Conservation (phyloP, 2,113 vertebrate species). For the Cyprinodon variegatus region DNA sequence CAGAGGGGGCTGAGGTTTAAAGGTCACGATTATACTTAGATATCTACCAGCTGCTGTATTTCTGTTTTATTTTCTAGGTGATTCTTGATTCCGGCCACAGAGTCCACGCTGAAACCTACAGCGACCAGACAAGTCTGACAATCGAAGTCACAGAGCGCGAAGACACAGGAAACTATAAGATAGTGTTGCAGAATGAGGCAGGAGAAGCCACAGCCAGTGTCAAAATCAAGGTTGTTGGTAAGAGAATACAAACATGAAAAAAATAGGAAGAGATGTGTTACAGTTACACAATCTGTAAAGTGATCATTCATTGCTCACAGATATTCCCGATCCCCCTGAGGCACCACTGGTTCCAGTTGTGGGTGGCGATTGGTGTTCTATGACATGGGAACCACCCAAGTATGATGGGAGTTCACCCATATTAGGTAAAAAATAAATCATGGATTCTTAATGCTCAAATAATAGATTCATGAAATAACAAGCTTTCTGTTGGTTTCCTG, state of each 20-base stretch:
- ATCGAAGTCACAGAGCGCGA: slow-evolving; percentile 94
- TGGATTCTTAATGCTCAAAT: not conserved
- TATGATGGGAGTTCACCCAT: slow-evolving; percentile 94
- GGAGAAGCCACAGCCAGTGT: slow-evolving; percentile 90
- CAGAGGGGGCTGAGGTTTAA: no score
- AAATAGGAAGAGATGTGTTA: not conserved
- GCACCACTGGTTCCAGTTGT: slow-evolving; percentile 88
- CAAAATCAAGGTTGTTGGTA: slow-evolving; percentile 97
- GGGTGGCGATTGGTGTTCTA: slow-evolving; percentile 96
- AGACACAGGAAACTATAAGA: slow-evolving; percentile 90
- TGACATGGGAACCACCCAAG: slow-evolving; percentile 92
- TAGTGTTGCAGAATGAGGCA: slow-evolving; percentile 94
- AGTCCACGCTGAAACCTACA: slow-evolving; percentile 87
- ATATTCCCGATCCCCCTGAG: slow-evolving; percentile 92
- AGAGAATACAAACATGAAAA: slow-evolving; percentile 56
- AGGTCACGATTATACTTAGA: not conserved
- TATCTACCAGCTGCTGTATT: not conserved
- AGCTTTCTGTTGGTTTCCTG: not conserved
- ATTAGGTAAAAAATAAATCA: slow-evolving; percentile 80
- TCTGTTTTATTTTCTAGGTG: slow-evolving; percentile 74
- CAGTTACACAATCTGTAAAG: not conserved
- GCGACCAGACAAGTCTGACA: slow-evolving; percentile 92
- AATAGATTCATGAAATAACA: not conserved
- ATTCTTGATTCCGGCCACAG: slow-evolving; percentile 88
- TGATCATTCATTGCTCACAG: slow-evolving; percentile 65